These are phyloP conservation scores for Sebastes itinus DNA, from an alignment of 2,797 vertebrate species.

Conservation along the genomic window DNA sequence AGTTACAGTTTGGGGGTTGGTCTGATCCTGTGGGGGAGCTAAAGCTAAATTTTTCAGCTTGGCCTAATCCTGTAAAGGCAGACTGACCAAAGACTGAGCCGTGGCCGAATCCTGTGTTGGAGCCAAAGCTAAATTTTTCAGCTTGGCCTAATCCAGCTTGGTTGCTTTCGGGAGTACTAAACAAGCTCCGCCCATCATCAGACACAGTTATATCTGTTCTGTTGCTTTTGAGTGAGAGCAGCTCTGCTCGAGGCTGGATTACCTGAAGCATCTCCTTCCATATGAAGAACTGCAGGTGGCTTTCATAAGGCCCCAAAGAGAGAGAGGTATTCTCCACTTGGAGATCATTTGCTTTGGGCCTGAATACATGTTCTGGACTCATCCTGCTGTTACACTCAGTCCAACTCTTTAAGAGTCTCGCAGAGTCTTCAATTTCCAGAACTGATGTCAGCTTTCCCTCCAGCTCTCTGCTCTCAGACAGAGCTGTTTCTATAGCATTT, in stretches of 20 bases:
- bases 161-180: neutral
- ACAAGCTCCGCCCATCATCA: constrained; percentile 13
- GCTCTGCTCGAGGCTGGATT: constrained; percentile 39
- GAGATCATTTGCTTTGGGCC: constrained; percentile 4
- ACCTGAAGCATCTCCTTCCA: constrained; percentile 75
- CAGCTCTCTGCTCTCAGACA: constrained; percentile 22
- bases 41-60: too few relatives aligned
- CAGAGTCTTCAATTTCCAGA: constrained; percentile 11
- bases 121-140: too few relatives aligned
- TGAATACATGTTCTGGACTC: neutral
- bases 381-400: neutral
- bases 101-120: fast-evolving
- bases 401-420: constrained; percentile 40
- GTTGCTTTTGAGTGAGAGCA: constrained; percentile 1
- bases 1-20: fast-evolving
- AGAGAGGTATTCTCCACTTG: constrained; percentile 39
- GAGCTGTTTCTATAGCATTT: neutral
- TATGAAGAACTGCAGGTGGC: constrained; percentile 71
- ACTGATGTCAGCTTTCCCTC: neutral
- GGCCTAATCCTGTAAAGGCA: too few relatives aligned
- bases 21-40: fast-evolving
- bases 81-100: fast-evolving
- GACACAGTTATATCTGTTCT: neutral
- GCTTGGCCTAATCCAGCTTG: too few relatives aligned
- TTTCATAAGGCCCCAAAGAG: constrained; percentile 60